Percentiles rank a stretch among this genome's conserved stretches.
phyloP scores from a whole-genome alignment of 2,113 vertebrate species.

The Tauraco erythrolophus region DNA sequence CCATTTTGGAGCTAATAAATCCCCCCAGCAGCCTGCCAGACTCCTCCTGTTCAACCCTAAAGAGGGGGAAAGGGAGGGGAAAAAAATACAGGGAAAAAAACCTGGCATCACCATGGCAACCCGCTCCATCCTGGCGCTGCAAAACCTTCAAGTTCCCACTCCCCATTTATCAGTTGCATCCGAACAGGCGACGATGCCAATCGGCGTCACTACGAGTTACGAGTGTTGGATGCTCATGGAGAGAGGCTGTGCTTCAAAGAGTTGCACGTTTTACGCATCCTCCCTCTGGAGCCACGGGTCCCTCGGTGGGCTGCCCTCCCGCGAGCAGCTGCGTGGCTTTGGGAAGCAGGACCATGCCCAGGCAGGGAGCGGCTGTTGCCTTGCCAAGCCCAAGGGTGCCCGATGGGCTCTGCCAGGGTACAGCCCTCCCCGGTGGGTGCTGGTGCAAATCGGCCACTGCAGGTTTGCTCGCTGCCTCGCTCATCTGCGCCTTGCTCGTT shows the following conservation, averaged over 20 bases:
- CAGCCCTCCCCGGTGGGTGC: neutral
- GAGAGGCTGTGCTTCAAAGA: neutral
- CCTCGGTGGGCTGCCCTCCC: neutral
- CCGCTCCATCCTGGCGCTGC: neutral
- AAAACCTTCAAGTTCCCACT: neutral
- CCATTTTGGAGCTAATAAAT: neutral
- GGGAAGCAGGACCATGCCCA: neutral
- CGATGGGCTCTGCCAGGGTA: no score
- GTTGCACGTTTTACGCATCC: fast-evolving
- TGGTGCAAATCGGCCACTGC: neutral
- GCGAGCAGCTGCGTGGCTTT: neutral
- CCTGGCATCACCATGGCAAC: conserved; percentile 53
- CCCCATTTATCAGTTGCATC: neutral
- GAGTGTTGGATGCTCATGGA: fast-evolving
- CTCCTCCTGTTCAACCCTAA: neutral
- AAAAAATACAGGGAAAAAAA: neutral
- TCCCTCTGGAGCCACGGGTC: fast-evolving
- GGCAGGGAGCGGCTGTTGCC: neutral
- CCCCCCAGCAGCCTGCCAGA: neutral
- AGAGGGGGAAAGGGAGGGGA: neutral
- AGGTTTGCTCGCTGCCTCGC: neutral
- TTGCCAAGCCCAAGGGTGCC: neutral
- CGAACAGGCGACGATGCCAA: neutral
- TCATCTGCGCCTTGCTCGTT: neutral
- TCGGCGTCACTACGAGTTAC: fast-evolving